Percentiles rank a stretch among this genome's conserved stretches.
Evolutionary conservation across 2,113 vertebrate genomes (phyloP).

Genomic region (Rynchops niger): DNA sequence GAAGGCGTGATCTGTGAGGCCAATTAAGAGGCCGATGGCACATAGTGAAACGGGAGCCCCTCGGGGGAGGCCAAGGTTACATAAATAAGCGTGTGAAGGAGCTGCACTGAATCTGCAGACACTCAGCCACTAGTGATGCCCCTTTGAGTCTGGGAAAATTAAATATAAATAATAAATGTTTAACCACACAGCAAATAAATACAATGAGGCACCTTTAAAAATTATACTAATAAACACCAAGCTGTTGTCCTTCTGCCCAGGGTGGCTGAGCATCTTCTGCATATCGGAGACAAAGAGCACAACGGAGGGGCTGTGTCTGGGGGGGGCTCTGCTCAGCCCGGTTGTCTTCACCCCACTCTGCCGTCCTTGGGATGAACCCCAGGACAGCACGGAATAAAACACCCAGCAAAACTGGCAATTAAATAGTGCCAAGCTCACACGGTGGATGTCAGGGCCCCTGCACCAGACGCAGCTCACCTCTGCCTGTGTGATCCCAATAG

Average conservation of each 20-base stretch:
- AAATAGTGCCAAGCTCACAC: background rate
- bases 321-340: background rate
- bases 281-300: background rate
- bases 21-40: slow-evolving; percentile 48
- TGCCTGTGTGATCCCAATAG: background rate
- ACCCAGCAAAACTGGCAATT: background rate
- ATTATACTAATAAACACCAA: slow-evolving; percentile 70
- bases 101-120: slow-evolving; percentile 49
- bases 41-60: slow-evolving; percentile 14
- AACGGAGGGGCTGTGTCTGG: background rate
- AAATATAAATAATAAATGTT: slow-evolving; percentile 74
- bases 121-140: background rate
- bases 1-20: slow-evolving; percentile 50
- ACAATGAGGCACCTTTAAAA: slow-evolving; percentile 71
- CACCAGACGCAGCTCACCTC: background rate
- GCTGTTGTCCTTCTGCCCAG: slow-evolving; percentile 41
- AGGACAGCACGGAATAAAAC: background rate
- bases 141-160: slow-evolving; percentile 60
- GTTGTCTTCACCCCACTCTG: background rate
- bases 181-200: slow-evolving; percentile 63
- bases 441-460: background rate
- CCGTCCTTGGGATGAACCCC: background rate
- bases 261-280: slow-evolving; percentile 16
- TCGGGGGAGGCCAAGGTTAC: slow-evolving; percentile 42
- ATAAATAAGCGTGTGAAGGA: slow-evolving; percentile 61